phyloP scores from a whole-genome alignment of 2,113 vertebrate genomes.

The Thunnus thynnus region DNA sequence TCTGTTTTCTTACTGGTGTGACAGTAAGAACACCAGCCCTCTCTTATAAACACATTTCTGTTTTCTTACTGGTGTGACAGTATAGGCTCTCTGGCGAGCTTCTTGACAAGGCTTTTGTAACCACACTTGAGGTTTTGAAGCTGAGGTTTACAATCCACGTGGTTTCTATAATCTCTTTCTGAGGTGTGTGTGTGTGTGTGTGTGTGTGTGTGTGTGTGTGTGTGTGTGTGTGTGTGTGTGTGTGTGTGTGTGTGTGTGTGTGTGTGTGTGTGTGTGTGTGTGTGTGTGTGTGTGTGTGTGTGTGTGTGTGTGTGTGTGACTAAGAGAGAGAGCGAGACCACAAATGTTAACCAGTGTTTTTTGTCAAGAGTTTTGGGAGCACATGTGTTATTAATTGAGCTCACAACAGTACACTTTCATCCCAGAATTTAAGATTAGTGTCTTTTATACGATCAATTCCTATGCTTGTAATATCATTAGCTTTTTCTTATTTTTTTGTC shows the following conservation, averaged over 20 bases:
- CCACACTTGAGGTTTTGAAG: constrained; percentile 47
- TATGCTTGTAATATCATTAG: background rate
- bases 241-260: background rate
- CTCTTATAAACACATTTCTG: background rate
- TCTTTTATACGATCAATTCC: background rate
- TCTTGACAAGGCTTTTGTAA: constrained; percentile 5
- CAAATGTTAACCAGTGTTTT: constrained; percentile 4
- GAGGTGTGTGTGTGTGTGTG: background rate
- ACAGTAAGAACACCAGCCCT: background rate
- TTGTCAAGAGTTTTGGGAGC: background rate
- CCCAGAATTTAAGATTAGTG: background rate
- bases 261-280: background rate
- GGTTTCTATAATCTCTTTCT: constrained; percentile 49
- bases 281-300: background rate
- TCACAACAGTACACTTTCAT: background rate
- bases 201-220: background rate
- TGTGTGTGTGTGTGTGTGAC: background rate
- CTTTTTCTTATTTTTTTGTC: background rate
- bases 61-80: background rate
- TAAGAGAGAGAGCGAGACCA: background rate
- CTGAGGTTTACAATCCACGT: constrained; percentile 55
- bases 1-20: background rate
- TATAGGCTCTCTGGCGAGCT: constrained; percentile 2
- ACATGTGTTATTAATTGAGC: background rate
- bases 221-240: background rate